Evolutionary conservation across 2,797 vertebrate species (phyloP).

Genomic region (Nannoperca obscura): DNA sequence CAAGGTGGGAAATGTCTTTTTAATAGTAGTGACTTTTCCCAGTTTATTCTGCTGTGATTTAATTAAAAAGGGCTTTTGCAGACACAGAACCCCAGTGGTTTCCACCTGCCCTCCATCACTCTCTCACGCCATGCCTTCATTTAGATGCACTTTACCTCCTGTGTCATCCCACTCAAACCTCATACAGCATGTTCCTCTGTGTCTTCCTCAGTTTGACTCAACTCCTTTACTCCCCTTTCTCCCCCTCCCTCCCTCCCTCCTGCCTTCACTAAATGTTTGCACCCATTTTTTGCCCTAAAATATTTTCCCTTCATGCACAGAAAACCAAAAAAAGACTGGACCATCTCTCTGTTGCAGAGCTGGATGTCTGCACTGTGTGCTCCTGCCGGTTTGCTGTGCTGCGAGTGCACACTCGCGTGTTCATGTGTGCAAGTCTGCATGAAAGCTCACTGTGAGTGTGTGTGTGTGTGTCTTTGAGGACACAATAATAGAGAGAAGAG

Average conservation of each 20-base stretch:
- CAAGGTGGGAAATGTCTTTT: conserved; percentile 65
- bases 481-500: conserved; percentile 54
- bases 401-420: conserved; percentile 9
- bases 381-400: conserved; percentile 25
- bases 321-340: conserved; percentile 13
- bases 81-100: conserved; percentile 60
- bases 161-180: conserved; percentile 41
- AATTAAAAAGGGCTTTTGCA: conserved; percentile 70
- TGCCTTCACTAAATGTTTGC: conserved; percentile 3
- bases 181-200: background rate
- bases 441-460: conserved; percentile 29
- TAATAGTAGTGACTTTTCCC: conserved; percentile 56
- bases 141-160: conserved; percentile 44
- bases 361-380: conserved; percentile 21
- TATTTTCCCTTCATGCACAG: conserved; percentile 22
- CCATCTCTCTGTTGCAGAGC: background rate
- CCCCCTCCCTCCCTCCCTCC: background rate
- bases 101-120: conserved; percentile 55
- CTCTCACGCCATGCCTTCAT: conserved; percentile 36
- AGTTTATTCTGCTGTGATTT: conserved; percentile 63
- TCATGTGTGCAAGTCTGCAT: conserved; percentile 39
- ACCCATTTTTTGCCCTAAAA: conserved; percentile 12
- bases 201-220: conserved; percentile 12
- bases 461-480: conserved; percentile 41
- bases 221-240: background rate